Percentiles rank a stretch among this genome's conserved stretches.
These are phyloP conservation scores for Steinernema carpocapsae DNA, from an alignment of 2,888 invertebrate genomes.

Conservation along the genomic window DNA sequence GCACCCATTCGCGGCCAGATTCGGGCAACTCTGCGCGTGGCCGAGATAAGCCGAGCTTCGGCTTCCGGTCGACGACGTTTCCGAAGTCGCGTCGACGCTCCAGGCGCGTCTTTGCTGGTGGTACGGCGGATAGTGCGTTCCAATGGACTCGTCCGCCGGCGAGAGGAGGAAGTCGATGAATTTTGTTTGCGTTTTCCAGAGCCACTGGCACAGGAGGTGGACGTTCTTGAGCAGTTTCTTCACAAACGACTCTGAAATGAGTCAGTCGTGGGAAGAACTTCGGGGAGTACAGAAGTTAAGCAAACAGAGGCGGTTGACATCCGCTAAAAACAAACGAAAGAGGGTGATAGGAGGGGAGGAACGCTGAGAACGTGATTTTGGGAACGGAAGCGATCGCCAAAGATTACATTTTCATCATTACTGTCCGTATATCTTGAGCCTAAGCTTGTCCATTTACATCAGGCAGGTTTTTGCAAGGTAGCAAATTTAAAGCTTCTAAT, in stretches of 20 bases:
- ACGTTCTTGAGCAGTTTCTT: slow-evolving; percentile 29
- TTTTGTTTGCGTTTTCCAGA: slow-evolving; percentile 48
- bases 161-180: slow-evolving; percentile 55
- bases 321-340: slow-evolving; percentile 5
- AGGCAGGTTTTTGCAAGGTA: too few relatives aligned
- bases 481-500: too few relatives aligned
- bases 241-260: slow-evolving; percentile 24
- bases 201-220: slow-evolving; percentile 32
- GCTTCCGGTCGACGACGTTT: background rate
- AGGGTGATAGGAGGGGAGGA: background rate
- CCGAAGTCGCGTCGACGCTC: slow-evolving; percentile 2
- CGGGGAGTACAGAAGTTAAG: background rate
- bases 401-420: too few relatives aligned
- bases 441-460: too few relatives aligned
- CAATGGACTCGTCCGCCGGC: slow-evolving; percentile 51
- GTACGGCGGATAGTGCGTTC: background rate
- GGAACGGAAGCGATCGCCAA: background rate
- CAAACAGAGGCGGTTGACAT: slow-evolving; percentile 12
- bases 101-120: background rate
- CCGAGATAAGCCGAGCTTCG: background rate
- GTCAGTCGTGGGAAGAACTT: slow-evolving; percentile 7
- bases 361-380: background rate
- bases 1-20: background rate
- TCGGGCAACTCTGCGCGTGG: slow-evolving; percentile 2
- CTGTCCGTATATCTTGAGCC: too few relatives aligned